Evolutionary conservation across 2,797 vertebrate genomes (phyloP).

Genomic region (Microcaecilia unicolor): DNA sequence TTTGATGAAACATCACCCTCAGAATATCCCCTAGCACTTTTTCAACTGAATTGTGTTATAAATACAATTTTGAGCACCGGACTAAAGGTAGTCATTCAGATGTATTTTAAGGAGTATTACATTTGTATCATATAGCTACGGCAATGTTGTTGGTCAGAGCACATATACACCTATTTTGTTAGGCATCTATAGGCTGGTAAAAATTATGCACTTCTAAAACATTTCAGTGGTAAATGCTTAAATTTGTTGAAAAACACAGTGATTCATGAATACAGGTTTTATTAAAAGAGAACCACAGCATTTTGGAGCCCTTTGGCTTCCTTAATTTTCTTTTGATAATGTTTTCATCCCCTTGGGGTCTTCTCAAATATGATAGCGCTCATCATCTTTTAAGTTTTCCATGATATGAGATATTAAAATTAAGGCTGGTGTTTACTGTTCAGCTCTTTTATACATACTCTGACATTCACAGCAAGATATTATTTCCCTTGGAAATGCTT

Average conservation of each 20-base stretch:
- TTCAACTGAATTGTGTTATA: too few species aligned
- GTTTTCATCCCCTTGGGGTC: slow-evolving; percentile 18
- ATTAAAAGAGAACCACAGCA: slow-evolving; percentile 20
- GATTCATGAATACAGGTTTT: slow-evolving; percentile 29
- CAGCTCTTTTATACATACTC: slow-evolving; percentile 40
- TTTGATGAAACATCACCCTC: too few species aligned
- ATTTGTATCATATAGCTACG: too few species aligned
- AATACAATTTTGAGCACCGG: too few species aligned
- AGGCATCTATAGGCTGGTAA: slow-evolving; percentile 31
- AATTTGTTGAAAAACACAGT: slow-evolving; percentile 44
- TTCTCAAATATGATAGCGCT: slow-evolving; percentile 32
- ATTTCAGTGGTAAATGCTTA: slow-evolving; percentile 53
- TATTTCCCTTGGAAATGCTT: slow-evolving; percentile 56
- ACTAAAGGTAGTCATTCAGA: too few species aligned
- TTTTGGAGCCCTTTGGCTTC: slow-evolving; percentile 31
- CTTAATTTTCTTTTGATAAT: slow-evolving; percentile 34
- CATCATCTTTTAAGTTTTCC: slow-evolving; percentile 46
- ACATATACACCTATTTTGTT: slow-evolving; percentile 44
- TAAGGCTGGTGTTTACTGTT: slow-evolving; percentile 53
- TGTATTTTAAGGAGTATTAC: too few species aligned
- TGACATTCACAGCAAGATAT: slow-evolving; percentile 47
- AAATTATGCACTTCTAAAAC: slow-evolving; percentile 31
- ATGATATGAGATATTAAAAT: slow-evolving; percentile 53
- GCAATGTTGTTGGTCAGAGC: too few species aligned
- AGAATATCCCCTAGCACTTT: too few species aligned